phyloP scores from a whole-genome alignment of 2,113 vertebrate species.

The Phalacrocorax pelagicus region DNA sequence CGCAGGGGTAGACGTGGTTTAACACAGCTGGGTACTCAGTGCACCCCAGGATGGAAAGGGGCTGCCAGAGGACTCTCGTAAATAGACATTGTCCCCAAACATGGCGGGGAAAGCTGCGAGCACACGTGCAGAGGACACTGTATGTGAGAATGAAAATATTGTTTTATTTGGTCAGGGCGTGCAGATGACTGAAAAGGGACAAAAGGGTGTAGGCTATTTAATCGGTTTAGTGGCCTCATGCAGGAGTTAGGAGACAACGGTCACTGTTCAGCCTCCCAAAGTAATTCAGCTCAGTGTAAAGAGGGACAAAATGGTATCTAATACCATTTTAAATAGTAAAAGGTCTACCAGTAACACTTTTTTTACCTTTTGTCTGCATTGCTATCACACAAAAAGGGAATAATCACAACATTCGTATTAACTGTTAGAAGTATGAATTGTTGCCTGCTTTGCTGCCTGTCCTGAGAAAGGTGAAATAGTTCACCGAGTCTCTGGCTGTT shows the following conservation, averaged over 20 bases:
- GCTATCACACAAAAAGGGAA: neutral
- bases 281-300: neutral
- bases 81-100: neutral
- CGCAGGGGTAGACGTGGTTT: rapidly evolving
- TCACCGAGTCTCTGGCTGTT: neutral
- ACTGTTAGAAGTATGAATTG: neutral
- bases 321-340: neutral
- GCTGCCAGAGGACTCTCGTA: neutral
- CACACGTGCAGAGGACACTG: neutral
- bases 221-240: neutral
- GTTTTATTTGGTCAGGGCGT: neutral
- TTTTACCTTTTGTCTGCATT: neutral
- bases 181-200: neutral
- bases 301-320: neutral
- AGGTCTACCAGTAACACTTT: neutral
- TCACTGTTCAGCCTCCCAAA: neutral
- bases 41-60: neutral
- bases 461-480: neutral
- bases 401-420: neutral
- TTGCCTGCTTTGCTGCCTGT: neutral
- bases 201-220: neutral
- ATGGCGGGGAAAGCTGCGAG: neutral
- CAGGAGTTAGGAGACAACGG: neutral
- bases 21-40: neutral
- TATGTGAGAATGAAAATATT: neutral